Evolutionary conservation across 2,888 invertebrate genomes (phyloP).

Genomic region (Allygus modestus): DNA sequence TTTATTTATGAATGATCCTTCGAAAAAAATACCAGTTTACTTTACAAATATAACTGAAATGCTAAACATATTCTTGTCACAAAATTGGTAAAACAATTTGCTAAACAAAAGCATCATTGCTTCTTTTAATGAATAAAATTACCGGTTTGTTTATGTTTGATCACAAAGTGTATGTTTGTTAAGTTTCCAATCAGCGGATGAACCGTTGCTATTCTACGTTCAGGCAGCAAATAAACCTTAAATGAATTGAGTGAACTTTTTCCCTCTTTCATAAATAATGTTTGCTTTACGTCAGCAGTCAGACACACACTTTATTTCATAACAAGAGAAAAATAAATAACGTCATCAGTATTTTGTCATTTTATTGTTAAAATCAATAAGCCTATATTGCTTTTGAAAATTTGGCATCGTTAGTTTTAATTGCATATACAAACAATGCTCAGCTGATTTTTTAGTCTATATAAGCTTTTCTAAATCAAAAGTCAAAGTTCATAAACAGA

Average conservation of each 20-base stretch:
- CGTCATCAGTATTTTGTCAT: neutral
- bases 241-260: conserved; percentile 14
- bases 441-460: too few species aligned
- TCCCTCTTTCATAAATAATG: conserved; percentile 3
- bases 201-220: neutral
- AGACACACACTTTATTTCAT: neutral
- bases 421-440: neutral
- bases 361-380: conserved; percentile 1
- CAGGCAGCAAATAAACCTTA: conserved; percentile 18
- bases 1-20: too few species aligned
- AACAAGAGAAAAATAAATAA: neutral
- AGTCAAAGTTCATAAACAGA: too few species aligned
- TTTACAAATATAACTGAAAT: too few species aligned
- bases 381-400: neutral
- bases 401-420: neutral
- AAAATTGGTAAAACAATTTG: too few species aligned
- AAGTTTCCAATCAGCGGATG: conserved; percentile 9
- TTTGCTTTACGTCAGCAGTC: neutral
- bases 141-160: neutral
- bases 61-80: too few species aligned
- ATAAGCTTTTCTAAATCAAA: too few species aligned
- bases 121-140: neutral
- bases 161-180: neutral
- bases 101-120: conserved; percentile 36
- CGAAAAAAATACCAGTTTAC: too few species aligned